Conservation (phyloP, 1,140 invertebrate genomes). For the Teleopsis dalmanni region DNA sequence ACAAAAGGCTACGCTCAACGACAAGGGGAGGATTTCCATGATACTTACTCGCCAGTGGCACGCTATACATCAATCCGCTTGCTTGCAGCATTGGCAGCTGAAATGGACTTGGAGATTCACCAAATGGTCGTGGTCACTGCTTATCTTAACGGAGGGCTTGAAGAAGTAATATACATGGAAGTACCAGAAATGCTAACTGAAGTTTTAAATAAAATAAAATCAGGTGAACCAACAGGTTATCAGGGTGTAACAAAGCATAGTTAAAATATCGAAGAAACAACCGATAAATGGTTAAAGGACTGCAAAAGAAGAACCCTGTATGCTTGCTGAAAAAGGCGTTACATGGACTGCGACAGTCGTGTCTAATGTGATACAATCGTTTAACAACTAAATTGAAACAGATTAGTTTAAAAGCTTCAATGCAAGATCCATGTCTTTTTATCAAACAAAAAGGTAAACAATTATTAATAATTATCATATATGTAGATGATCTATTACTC, state of each 20-base stretch:
- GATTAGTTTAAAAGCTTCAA: background rate
- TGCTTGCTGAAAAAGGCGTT: background rate
- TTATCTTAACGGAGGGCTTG: background rate
- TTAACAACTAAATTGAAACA: too few species aligned
- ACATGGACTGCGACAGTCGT: background rate
- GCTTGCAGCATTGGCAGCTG: too few species aligned
- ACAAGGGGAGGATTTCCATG: constrained; percentile 29
- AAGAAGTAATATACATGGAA: background rate
- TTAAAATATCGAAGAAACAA: background rate
- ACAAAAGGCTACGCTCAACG: background rate
- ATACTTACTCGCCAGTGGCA: constrained; percentile 36
- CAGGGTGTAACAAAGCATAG: background rate
- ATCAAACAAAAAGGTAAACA: constrained; percentile 1
- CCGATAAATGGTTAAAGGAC: background rate
- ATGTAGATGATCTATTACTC: constrained; percentile 1
- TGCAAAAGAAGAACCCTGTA: background rate
- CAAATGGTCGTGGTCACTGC: constrained; percentile 4
- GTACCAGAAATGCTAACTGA: background rate
- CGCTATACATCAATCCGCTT: background rate
- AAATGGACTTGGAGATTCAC: constrained; percentile 1
- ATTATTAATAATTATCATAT: background rate
- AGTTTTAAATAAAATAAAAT: background rate
- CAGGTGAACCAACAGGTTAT: background rate
- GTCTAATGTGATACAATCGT: too few species aligned
- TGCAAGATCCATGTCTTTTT: constrained; percentile 2